A percentile compares a stretch with the other conserved stretches of the same genome.
Conservation (phyloP, 2,888 invertebrate species). For the Pristionchus mayeri region DNA sequence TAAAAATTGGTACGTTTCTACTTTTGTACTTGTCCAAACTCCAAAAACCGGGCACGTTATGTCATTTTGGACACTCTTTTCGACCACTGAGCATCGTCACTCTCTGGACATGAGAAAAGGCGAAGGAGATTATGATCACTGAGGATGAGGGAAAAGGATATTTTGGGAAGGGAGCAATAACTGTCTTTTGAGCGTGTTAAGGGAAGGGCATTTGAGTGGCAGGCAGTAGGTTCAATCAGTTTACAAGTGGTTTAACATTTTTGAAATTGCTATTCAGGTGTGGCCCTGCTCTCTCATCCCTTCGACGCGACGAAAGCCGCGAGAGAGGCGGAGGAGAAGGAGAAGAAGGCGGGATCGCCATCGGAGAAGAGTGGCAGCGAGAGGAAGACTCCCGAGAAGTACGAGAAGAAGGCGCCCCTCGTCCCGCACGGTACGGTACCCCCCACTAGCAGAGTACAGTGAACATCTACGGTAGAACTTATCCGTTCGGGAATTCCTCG, state of each 20-base stretch:
- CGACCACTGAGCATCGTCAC: not conserved
- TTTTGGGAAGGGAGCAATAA: too few relatives aligned
- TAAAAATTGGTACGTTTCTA: too few relatives aligned
- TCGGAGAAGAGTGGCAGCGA: too few relatives aligned
- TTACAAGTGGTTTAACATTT: too few relatives aligned
- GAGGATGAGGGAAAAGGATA: not conserved
- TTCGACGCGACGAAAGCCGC: conserved; percentile 69
- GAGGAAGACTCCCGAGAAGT: conserved; percentile 15
- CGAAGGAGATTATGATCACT: not conserved
- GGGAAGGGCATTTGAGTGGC: too few relatives aligned
- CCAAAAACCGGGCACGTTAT: too few relatives aligned
- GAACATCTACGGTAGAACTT: too few relatives aligned
- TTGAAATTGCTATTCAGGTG: conserved; percentile 59
- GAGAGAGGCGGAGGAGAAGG: conserved; percentile 57
- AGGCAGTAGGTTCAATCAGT: too few relatives aligned
- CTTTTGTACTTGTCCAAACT: too few relatives aligned
- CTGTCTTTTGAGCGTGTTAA: too few relatives aligned
- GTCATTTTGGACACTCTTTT: not conserved
- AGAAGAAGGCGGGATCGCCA: conserved; percentile 33
- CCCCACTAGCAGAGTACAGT: too few relatives aligned
- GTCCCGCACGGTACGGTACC: conserved; percentile 1
- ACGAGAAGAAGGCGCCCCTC: conserved; percentile 50
- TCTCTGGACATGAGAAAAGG: not conserved
- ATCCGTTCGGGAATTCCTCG: too few relatives aligned
- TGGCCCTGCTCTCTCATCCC: conserved; percentile 75